A percentile compares a stretch with the other conserved stretches of the same genome.
These are phyloP conservation scores for Oreocharis arfaki DNA, from an alignment of 2,113 vertebrate genomes.

Conservation along the genomic window DNA sequence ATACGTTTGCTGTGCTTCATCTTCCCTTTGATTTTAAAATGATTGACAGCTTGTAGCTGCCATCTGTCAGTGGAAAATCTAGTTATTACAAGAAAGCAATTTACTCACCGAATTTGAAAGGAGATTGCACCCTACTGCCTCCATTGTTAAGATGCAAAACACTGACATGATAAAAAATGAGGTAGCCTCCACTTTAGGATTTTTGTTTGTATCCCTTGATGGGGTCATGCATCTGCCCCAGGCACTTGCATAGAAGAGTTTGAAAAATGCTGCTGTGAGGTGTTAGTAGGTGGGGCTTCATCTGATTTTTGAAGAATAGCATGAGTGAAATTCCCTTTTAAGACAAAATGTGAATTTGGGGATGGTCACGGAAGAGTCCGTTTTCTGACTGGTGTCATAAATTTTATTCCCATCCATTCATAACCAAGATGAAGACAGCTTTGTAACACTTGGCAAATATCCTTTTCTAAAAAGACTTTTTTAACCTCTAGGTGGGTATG, in stretches of 20 bases:
- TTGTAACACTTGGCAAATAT: neutral
- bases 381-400: neutral
- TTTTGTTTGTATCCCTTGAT: neutral
- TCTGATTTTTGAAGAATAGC: neutral
- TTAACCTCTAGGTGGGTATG: neutral
- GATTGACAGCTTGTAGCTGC: constrained; percentile 55
- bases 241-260: neutral
- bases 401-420: neutral
- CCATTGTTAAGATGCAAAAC: constrained; percentile 33
- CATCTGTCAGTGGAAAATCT: constrained; percentile 44
- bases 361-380: neutral
- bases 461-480: neutral
- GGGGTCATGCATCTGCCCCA: neutral
- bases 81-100: constrained; percentile 40
- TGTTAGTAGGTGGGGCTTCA: neutral
- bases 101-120: constrained; percentile 16
- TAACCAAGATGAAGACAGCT: neutral
- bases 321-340: neutral
- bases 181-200: neutral
- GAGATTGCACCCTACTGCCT: neutral
- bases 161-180: neutral
- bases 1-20: neutral
- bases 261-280: neutral
- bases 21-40: constrained; percentile 24
- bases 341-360: neutral